A percentile compares a stretch with the other conserved stretches of the same genome.
Evolutionary conservation across 30 jellyfish, hydroid and myxozoan genomes (phyloP).

Genomic region (Hydractinia echinata): DNA sequence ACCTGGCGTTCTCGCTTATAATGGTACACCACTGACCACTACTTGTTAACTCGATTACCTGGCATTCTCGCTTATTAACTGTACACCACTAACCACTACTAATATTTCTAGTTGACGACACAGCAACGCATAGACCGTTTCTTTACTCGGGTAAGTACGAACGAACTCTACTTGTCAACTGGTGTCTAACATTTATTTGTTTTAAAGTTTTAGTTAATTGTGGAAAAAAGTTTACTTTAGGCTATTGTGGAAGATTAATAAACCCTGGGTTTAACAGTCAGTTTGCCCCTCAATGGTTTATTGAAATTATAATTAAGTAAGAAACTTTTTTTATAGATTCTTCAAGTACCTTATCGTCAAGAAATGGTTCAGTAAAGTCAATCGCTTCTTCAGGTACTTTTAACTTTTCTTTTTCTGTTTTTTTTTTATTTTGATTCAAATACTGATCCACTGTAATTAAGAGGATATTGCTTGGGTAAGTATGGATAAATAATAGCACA

Average conservation of each 20-base stretch:
- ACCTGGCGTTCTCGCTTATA: no score
- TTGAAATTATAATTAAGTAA: not conserved
- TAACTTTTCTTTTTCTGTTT: not conserved
- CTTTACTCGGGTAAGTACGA: slow-evolving; percentile 7
- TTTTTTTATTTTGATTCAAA: no score
- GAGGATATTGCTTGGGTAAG: no score
- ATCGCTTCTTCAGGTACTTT: slow-evolving; percentile 17
- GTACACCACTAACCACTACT: no score
- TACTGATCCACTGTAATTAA: no score
- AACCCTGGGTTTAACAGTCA: not conserved
- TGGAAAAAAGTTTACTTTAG: no score
- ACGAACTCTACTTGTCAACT: not conserved
- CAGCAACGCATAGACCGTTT: not conserved
- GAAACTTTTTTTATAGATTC: slow-evolving; percentile 12
- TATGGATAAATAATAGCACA: no score
- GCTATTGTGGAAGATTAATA: no score
- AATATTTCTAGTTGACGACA: not conserved
- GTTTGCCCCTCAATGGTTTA: not conserved
- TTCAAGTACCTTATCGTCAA: slow-evolving; percentile 24
- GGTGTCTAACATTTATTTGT: not conserved
- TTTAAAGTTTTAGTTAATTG: no score
- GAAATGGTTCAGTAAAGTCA: slow-evolving; percentile 30
- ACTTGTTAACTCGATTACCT: no score
- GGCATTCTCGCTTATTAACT: no score
- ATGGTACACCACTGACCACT: no score